Evolutionary conservation across 2,797 vertebrate genomes (phyloP).

Genomic region (Acipenser oxyrinchus): DNA sequence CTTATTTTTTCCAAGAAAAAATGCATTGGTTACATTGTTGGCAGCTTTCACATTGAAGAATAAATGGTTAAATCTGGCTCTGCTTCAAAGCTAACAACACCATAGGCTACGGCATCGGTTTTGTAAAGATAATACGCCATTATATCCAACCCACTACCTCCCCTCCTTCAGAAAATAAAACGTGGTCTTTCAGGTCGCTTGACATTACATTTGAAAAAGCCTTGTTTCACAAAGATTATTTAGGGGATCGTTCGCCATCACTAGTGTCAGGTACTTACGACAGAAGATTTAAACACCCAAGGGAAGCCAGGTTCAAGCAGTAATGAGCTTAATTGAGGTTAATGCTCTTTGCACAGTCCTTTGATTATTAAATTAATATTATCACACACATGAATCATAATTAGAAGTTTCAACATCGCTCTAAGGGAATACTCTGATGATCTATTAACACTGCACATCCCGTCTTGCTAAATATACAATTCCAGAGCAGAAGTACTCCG

Average conservation of each 20-base stretch:
- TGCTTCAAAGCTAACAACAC: too few species aligned
- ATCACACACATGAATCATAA: constrained; percentile 83
- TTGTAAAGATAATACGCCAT: too few species aligned
- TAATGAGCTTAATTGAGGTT: constrained; percentile 93
- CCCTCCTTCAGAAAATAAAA: too few species aligned
- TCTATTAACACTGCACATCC: constrained; percentile 31
- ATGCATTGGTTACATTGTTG: too few species aligned
- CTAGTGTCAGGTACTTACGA: constrained; percentile 41
- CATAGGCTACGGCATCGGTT: too few species aligned
- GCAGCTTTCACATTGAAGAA: too few species aligned
- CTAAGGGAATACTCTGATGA: constrained; percentile 38
- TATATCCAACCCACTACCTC: too few species aligned
- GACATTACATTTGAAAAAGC: not conserved
- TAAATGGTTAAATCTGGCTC: too few species aligned
- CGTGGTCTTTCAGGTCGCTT: too few species aligned
- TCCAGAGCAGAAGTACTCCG: too few species aligned
- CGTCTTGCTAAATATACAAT: not conserved
- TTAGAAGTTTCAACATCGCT: constrained; percentile 69
- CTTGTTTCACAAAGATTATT: constrained; percentile 26
- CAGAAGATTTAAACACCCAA: constrained; percentile 49
- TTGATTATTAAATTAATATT: constrained; percentile 92
- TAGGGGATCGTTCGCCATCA: constrained; percentile 45
- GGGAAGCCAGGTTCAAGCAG: constrained; percentile 44
- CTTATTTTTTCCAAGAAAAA: too few species aligned
- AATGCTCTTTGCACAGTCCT: constrained; percentile 74